Conservation (phyloP, 2,888 invertebrate species). For the Agriopis marginaria region DNA sequence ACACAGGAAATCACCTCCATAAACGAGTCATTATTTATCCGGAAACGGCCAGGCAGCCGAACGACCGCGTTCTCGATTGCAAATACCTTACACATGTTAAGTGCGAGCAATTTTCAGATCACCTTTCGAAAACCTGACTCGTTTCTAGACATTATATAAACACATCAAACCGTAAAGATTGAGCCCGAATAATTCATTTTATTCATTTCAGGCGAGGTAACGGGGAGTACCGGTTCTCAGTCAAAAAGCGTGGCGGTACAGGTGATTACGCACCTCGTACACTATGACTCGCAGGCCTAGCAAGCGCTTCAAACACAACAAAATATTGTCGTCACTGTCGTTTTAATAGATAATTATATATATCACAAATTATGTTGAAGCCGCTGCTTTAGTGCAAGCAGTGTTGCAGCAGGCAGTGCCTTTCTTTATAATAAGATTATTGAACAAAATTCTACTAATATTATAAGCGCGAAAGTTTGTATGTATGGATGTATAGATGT, state of each 20-base stretch:
- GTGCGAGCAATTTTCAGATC: conserved; percentile 23
- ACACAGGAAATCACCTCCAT: conserved; percentile 12
- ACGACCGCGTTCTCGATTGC: conserved; percentile 12
- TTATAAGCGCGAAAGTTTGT: too few species aligned
- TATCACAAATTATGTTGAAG: too few species aligned
- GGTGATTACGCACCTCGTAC: too few species aligned
- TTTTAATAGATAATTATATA: too few species aligned
- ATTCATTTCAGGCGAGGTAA: conserved; percentile 45
- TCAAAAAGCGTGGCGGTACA: conserved; percentile 61
- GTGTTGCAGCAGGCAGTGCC: too few species aligned
- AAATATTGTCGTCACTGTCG: too few species aligned
- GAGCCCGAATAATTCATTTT: conserved; percentile 41
- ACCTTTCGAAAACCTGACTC: conserved; percentile 31
- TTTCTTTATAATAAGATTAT: too few species aligned
- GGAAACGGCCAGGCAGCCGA: conserved; percentile 15
- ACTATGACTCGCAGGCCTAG: too few species aligned
- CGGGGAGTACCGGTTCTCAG: conserved; percentile 62
- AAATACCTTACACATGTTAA: conserved; percentile 17
- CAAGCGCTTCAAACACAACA: too few species aligned
- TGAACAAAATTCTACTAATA: too few species aligned
- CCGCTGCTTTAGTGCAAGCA: too few species aligned
- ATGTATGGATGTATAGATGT: too few species aligned
- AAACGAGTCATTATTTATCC: conserved; percentile 7
- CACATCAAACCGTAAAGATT: conserved; percentile 46
- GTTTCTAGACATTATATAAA: conserved; percentile 35